Conservation (phyloP, 2,888 invertebrate genomes). For the Zootermopsis nevadensis region DNA sequence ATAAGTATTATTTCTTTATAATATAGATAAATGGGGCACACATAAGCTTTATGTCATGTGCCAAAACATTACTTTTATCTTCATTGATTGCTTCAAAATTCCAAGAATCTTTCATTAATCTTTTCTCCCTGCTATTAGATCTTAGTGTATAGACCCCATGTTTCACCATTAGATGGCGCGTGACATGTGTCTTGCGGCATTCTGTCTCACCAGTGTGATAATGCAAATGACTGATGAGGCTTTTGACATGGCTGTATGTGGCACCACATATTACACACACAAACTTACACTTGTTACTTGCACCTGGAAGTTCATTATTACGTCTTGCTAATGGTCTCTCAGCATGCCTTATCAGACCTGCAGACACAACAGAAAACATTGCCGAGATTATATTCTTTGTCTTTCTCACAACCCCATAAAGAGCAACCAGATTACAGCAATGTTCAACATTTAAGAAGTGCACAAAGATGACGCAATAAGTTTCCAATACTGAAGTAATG, state of each 20-base stretch:
- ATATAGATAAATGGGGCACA: too few species aligned
- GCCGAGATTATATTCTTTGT: background rate
- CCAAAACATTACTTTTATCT: too few species aligned
- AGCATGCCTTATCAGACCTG: constrained; percentile 31
- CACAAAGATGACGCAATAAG: too few species aligned
- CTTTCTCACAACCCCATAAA: too few species aligned
- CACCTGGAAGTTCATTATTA: background rate
- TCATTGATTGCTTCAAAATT: background rate
- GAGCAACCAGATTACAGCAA: too few species aligned
- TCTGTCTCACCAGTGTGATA: constrained; percentile 51
- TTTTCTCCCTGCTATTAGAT: background rate
- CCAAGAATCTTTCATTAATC: background rate
- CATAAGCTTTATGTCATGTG: too few species aligned
- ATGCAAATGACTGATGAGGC: constrained; percentile 44
- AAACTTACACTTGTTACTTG: background rate
- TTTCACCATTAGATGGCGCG: constrained; percentile 31
- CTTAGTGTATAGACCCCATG: constrained; percentile 29
- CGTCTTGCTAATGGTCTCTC: constrained; percentile 3
- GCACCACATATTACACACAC: constrained; percentile 64
- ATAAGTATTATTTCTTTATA: too few species aligned
- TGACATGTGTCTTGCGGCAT: constrained; percentile 47
- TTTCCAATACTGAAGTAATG: too few species aligned
- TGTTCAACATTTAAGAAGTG: too few species aligned
- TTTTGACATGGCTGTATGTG: constrained; percentile 64
- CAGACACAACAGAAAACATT: background rate